Conservation (phyloP, 2,113 vertebrate genomes). For the Myanophis thanlyinensis region DNA sequence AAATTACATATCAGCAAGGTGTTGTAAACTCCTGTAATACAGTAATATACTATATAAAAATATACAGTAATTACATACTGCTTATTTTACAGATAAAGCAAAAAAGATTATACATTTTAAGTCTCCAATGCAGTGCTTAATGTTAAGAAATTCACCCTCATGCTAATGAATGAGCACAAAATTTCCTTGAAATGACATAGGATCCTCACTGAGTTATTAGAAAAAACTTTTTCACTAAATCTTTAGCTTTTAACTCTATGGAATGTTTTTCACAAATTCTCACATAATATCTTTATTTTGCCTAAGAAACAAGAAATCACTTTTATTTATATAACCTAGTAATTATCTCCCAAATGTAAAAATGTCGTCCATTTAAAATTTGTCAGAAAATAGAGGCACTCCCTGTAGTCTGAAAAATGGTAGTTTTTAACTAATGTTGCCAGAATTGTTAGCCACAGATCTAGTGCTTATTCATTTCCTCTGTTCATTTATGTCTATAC, state of each 20-base stretch:
- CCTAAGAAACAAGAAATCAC: constrained; percentile 1
- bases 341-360: constrained; percentile 1
- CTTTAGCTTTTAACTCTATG: constrained; percentile 52
- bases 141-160: constrained; percentile 48
- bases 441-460: constrained; percentile 18
- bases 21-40: neutral
- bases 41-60: too few relatives aligned
- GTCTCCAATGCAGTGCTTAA: neutral
- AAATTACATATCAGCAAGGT: neutral
- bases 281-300: constrained; percentile 38
- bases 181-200: constrained; percentile 49
- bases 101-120: constrained; percentile 24
- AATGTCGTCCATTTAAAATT: constrained; percentile 25
- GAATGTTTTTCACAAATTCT: constrained; percentile 34
- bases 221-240: constrained; percentile 49
- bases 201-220: constrained; percentile 48
- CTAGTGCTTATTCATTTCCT: constrained; percentile 18
- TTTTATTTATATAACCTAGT: constrained; percentile 19
- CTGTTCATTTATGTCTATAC: constrained; percentile 25
- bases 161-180: constrained; percentile 38
- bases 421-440: constrained; percentile 41
- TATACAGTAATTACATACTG: constrained; percentile 26
- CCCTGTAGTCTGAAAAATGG: constrained; percentile 35
- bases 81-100: constrained; percentile 29
- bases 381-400: constrained; percentile 15